These are phyloP conservation scores for Cebidichthys violaceus DNA, from an alignment of 2,113 vertebrate genomes.

Conservation along the genomic window DNA sequence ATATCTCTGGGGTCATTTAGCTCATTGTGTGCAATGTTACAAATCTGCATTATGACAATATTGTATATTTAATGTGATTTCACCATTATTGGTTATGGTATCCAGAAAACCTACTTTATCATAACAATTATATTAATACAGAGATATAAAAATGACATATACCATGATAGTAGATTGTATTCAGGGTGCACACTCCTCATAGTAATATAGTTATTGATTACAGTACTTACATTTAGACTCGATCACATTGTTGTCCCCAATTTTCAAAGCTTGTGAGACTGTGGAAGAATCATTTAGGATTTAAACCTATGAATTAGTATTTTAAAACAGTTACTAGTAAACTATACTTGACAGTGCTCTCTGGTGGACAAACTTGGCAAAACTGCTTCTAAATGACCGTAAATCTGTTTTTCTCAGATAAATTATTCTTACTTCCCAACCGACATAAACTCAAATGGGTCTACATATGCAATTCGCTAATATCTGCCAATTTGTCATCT, in stretches of 20 bases:
- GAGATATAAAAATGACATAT: background rate
- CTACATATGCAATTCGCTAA: background rate
- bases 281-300: constrained; percentile 75
- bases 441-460: background rate
- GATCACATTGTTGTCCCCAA: constrained; percentile 97
- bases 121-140: background rate
- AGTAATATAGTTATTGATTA: background rate
- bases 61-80: too few species aligned
- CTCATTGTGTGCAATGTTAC: background rate
- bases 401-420: background rate
- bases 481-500: background rate
- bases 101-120: background rate
- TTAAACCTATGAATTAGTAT: background rate
- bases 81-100: constrained; percentile 1
- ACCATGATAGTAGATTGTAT: background rate
- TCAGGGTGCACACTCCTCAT: background rate
- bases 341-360: background rate
- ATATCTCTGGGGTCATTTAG: background rate
- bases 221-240: constrained; percentile 92
- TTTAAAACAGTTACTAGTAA: constrained; percentile 1
- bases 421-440: background rate
- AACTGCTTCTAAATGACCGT: background rate
- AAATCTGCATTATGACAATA: background rate
- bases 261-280: constrained; percentile 96
- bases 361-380: constrained; percentile 47